phyloP scores from a whole-genome alignment of 2,797 vertebrate species.

The Dromococcyx pavoninus region DNA sequence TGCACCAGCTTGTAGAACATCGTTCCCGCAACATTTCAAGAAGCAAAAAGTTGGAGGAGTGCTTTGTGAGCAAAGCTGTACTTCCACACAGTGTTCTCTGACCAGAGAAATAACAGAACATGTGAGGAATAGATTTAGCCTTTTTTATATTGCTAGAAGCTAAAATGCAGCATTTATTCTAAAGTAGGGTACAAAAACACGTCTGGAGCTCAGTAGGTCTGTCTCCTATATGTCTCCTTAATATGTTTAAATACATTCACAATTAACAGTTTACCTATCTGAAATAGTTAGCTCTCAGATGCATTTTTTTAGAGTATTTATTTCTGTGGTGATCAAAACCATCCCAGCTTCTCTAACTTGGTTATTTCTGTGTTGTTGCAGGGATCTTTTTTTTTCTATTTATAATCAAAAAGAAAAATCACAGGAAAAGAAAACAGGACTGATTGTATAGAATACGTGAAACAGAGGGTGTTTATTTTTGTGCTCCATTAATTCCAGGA shows the following conservation, averaged over 20 bases:
- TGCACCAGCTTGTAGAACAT: neutral
- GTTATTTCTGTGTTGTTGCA: too few relatives aligned
- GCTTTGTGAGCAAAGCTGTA: neutral
- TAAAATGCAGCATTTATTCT: neutral
- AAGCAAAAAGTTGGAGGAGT: neutral
- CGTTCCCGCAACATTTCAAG: neutral
- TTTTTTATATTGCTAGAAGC: neutral
- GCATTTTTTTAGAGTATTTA: neutral
- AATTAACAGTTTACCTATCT: neutral
- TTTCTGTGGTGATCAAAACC: neutral
- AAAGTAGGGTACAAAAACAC: neutral
- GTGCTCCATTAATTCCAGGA: neutral
- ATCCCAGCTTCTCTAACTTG: neutral
- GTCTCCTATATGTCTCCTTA: rapidly evolving
- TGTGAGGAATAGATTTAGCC: rapidly evolving
- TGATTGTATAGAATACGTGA: neutral
- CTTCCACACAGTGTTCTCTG: neutral
- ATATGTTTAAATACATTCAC: neutral
- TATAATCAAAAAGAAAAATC: neutral
- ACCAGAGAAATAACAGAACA: neutral
- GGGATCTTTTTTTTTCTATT: neutral
- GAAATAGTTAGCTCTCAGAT: neutral
- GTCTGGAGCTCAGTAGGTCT: neutral
- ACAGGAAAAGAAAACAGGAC: neutral
- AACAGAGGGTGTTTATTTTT: neutral